A percentile compares a stretch with the other conserved stretches of the same genome.
Evolutionary conservation across 2,113 vertebrate species (phyloP).

Genomic region (Poeciliopsis occidentalis): DNA sequence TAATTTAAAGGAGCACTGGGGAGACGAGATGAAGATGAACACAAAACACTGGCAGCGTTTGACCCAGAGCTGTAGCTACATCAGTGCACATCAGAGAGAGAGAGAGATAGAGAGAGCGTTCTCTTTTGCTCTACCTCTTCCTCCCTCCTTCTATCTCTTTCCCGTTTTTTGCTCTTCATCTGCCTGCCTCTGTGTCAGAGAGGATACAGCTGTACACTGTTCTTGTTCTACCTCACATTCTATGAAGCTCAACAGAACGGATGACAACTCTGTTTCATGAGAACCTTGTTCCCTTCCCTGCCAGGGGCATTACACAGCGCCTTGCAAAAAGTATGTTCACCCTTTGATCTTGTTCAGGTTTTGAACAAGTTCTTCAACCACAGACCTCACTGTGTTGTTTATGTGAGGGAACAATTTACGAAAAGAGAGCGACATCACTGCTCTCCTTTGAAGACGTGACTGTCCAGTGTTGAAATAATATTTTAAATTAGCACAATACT

Average conservation of each 20-base stretch:
- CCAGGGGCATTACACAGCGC: constrained; percentile 23
- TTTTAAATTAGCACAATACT: no score
- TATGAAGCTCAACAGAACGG: constrained; percentile 74
- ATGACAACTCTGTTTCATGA: constrained; percentile 72
- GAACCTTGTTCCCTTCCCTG: constrained; percentile 34
- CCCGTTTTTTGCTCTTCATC: constrained; percentile 60
- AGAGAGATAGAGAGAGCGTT: constrained; percentile 35
- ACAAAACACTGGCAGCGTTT: constrained; percentile 82
- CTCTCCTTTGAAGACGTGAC: no score
- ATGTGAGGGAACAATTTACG: neutral
- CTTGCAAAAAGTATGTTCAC: neutral
- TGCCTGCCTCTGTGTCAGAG: constrained; percentile 69
- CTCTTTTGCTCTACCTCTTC: constrained; percentile 28
- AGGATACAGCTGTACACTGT: constrained; percentile 77
- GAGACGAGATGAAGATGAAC: constrained; percentile 80
- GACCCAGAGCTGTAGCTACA: constrained; percentile 79
- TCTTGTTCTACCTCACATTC: constrained; percentile 76
- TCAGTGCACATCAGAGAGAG: constrained; percentile 72
- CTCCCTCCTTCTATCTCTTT: constrained; percentile 35
- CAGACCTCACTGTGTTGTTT: neutral
- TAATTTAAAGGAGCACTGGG: constrained; percentile 79
- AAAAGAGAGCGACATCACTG: neutral
- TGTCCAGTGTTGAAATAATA: no score
- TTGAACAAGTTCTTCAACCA: neutral
- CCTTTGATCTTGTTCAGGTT: neutral